Evolutionary conservation across 2,797 vertebrate genomes (phyloP).

Genomic region (Peromyscus eremicus): DNA sequence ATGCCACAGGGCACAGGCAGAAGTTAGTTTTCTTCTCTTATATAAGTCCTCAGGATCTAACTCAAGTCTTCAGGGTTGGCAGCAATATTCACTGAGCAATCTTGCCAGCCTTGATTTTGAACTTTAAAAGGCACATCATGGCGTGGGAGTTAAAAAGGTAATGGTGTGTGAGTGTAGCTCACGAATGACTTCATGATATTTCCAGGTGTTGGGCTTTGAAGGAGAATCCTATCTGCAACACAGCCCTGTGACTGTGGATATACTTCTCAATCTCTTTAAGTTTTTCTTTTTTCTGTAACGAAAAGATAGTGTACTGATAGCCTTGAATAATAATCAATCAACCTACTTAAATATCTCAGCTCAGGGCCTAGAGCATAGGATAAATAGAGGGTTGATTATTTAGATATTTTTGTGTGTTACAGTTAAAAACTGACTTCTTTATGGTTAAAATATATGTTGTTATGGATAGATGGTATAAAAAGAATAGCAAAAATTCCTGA

Average conservation of each 20-base stretch:
- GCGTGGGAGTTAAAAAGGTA: neutral
- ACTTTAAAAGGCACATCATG: slow-evolving; percentile 49
- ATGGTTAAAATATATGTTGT: neutral
- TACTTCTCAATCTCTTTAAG: neutral
- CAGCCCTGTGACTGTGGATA: neutral
- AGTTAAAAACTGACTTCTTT: neutral
- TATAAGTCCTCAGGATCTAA: neutral
- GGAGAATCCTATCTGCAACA: neutral
- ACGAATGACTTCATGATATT: neutral
- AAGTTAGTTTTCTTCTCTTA: neutral
- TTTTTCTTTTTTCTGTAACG: neutral
- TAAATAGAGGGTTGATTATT: neutral
- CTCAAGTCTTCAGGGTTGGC: neutral
- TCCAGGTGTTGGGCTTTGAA: neutral
- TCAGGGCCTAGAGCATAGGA: neutral
- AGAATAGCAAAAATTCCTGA: neutral
- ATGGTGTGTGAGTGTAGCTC: neutral
- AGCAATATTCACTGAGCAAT: neutral
- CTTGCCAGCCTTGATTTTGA: slow-evolving; percentile 18
- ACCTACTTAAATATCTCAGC: slow-evolving; percentile 2
- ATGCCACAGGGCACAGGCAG: neutral
- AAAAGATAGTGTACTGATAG: neutral
- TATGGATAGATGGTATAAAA: neutral
- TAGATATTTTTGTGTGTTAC: neutral
- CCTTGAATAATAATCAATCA: neutral